Base-by-base conservation (phyloP, 2,113 vertebrate genomes). In the Verasper variegatus region DNA sequence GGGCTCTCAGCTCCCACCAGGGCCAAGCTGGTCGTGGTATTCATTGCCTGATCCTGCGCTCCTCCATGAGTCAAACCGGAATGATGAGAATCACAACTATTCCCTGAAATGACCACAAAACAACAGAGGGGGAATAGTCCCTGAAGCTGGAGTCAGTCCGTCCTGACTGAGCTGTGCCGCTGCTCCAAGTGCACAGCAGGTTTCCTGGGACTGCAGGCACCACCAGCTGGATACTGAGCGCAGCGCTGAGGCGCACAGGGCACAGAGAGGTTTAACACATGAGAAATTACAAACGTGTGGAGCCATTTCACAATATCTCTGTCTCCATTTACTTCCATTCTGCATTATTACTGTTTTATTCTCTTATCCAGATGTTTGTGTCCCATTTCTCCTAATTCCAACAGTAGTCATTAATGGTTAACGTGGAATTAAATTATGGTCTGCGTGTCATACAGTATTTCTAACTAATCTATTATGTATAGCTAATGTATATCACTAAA, bases 171-270 rank as follows among this genome's bases (percentile, higher is more conserved):
- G 86, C 20, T 73, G 65, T 15, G 70, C 31, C 37, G 60, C 67
- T 49, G 47, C 64, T 68, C 55, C 76, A 84, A 76, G 80, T 62
- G 74, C 80, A 56, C 23, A 62, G 68, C 75, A 71, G 84, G 76
- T 55, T 84, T 66, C 63, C 67, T 37, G 49, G 54, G 83, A 85
- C 52, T 80, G 58, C 60, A 54, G 31, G 71, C n/a, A 86, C 74
- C 76, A 83, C 40, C 88, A 83, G 84, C 84, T 88, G 86, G 61
- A 12, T 64, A 57, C 40, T 42, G 40, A 13, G 40, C 40, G 40
- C 66, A 15, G 52, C 70, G 31, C 61, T 21, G n/a, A 71, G 60
- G 18, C 65, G 45, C 68, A 4, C 77, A 59, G 66, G 31, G 45
- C 71, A 4, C 77, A 56, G 66, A 21, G 0, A 61, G 62, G 71